Evolutionary conservation across 2,113 vertebrate species (phyloP), one percentile per base, ranked within the genome.

Genomic region (Corydoras sp.): DNA sequence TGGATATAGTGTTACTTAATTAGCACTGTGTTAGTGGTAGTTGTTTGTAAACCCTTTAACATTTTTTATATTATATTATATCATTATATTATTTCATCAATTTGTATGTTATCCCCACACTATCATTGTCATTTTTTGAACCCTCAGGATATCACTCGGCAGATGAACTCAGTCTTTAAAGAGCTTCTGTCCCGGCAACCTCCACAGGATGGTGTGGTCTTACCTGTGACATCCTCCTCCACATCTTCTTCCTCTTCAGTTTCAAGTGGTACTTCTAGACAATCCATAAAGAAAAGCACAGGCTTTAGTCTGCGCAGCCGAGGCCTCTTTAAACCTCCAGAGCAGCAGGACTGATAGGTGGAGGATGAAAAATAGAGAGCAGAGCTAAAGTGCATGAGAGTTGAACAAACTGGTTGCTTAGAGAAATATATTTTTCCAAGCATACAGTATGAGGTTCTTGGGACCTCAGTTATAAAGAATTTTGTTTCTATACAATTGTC

Each of bases 261-360:
- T 11, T 58, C 77, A 24, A 66, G 84, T 15, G 73, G 83, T 65
- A 77, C 82, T 72, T 11, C 83, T 54, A 80, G 81, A 15, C 82
- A 86, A 0, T 31, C 78, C 9, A 76, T 82, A 77, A 90, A 87
- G 77, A 91, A 86, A 81, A 80, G 74, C 0, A 2, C 58, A 24
- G 86, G 85, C n/a, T 90, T 91, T 0, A 73, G 87, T 75, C 75
- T 90, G 24, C 83, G 86, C 64, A 85, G 86, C 62, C 77, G 85
- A 51, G 79, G 78, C 43, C 85, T 89, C 64, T 91, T 91, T 79
- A 85, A 85, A 79, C 81, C 84, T 10, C 81, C 86, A 68, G 88
- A 90, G 78, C 88, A 72, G 84, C 77, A 78, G 72, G 70, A 77
- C 63, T 77, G 69, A 79, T 24, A 18, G 35, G 66, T 58, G 58